Base-by-base conservation (phyloP, 35 echinoderm and acorn worm genomes). In the Holothuria glaberrima region DNA sequence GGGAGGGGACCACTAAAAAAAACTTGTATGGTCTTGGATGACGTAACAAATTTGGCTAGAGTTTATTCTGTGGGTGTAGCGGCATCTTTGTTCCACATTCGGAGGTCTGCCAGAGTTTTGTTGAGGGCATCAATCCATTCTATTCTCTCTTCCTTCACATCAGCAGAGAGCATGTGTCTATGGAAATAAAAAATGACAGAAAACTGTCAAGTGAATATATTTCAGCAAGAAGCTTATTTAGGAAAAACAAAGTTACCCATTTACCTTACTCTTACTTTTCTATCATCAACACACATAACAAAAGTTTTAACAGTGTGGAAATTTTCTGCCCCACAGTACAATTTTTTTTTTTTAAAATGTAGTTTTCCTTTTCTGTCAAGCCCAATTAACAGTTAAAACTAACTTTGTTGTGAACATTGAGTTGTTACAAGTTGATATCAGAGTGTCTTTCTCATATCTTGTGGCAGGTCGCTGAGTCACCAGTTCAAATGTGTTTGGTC, bases 401-500 rank as follows among this genome's bases (percentile, higher is more conserved):
- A 68, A 98, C 95, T 90, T 98, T 34, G 90, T 98, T 65, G 66
- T 88, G 68, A 82, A 69, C 38, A 86, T 59, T 30, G 93, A 92
- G 59, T 94, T 86, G 68, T 89, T 77, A 27, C 71, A 71, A 26
- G 86, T 92, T 28, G 90, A 80, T 16, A 97, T 89, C 71, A 94
- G 82, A 7, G 92, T 92, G 44, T 94, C 93, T 71, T 92, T 89
- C 14, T 94, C 90, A 31, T 81, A 70, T 18, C 83, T 79, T 29
- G 84, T 80, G 26, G 93, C 87, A 19, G 90, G 86, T 45, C 90
- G 67, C 25, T 72, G 64, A n/a, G 92, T 98, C 57, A 94, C 90
- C 3, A 98, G 75, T 72, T 98, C 95, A 92, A 98, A 98, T 28
- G 95, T 98, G 83, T 98, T 94, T 63, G 95, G 95, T 87, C 95